Conservation (phyloP, 2,113 vertebrate species). For the Oryzias woworae region DNA sequence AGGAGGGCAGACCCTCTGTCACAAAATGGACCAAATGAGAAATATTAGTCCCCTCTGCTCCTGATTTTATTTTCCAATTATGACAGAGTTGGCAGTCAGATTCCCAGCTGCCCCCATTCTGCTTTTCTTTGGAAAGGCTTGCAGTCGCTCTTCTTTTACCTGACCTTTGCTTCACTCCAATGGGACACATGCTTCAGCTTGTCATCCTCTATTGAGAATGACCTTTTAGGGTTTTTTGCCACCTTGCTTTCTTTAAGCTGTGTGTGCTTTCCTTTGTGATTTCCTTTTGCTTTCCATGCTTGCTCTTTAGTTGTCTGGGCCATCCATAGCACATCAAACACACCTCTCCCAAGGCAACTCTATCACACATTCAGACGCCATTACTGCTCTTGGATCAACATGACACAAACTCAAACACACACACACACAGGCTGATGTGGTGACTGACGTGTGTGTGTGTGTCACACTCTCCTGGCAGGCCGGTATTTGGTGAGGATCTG, state of each 20-base stretch:
- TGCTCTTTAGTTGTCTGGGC: constrained; percentile 56
- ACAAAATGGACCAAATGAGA: background rate
- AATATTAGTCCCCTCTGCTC: too few relatives aligned
- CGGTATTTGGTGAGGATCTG: constrained; percentile 97
- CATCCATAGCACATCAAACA: constrained; percentile 69
- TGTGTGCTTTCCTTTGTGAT: constrained; percentile 35
- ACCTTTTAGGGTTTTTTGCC: constrained; percentile 45
- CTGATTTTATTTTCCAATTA: background rate
- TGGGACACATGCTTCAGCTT: constrained; percentile 72
- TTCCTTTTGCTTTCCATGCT: constrained; percentile 64
- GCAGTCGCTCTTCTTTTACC: constrained; percentile 29
- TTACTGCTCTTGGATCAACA: constrained; percentile 14
- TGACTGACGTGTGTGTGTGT: constrained; percentile 76
- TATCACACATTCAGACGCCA: constrained; percentile 24
- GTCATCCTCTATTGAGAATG: constrained; percentile 43
- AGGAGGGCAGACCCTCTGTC: constrained; percentile 4
- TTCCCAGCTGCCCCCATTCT: constrained; percentile 3
- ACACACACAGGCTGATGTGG: constrained; percentile 22
- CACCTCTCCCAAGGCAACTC: constrained; percentile 40
- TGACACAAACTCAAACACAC: constrained; percentile 14
- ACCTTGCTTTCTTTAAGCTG: constrained; percentile 51
- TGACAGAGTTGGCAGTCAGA: constrained; percentile 1
- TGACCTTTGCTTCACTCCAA: constrained; percentile 41
- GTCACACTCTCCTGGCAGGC: constrained; percentile 94
- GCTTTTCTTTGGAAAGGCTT: constrained; percentile 20